phyloP scores from a whole-genome alignment of 2,888 invertebrate genomes.

The Idaea straminata region DNA sequence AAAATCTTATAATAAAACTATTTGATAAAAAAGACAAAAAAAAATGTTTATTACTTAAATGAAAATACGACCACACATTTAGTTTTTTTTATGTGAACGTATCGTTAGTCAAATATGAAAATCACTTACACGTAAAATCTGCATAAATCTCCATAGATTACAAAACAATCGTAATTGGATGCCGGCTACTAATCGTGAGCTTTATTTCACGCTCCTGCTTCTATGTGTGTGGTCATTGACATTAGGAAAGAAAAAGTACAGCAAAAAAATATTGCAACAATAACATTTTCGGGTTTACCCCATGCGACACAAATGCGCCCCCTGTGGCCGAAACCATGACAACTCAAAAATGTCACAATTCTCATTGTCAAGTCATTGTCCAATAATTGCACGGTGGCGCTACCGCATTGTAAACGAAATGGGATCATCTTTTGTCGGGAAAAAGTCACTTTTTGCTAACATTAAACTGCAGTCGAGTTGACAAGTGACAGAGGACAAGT shows the following conservation, averaged over 20 bases:
- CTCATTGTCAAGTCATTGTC: conserved; percentile 51
- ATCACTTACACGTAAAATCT: conserved; percentile 12
- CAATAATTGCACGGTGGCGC: conserved; percentile 23
- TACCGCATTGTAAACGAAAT: conserved; percentile 58
- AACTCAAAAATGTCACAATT: conserved; percentile 65
- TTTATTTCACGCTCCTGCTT: conserved; percentile 50
- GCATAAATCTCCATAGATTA: conserved; percentile 15
- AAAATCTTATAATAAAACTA: too few species aligned
- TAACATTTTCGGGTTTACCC: conserved; percentile 33
- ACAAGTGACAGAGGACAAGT: conserved; percentile 56
- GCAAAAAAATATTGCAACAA: conserved; percentile 31
- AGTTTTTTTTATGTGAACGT: not conserved
- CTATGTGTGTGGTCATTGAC: conserved; percentile 56
- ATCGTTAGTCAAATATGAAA: conserved; percentile 9
- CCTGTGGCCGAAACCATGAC: conserved; percentile 56
- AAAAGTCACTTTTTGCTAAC: conserved; percentile 64
- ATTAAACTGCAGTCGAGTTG: conserved; percentile 32
- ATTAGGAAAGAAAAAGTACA: conserved; percentile 20
- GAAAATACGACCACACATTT: not conserved
- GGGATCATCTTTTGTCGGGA: conserved; percentile 46
- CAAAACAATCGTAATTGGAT: conserved; percentile 37
- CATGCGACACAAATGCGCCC: conserved; percentile 50
- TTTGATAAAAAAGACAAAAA: too few species aligned
- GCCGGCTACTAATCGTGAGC: conserved; percentile 46
- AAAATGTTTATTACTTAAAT: not conserved